Base-by-base conservation (phyloP, 1,140 invertebrate genomes). In the Chironomus tepperi region DNA sequence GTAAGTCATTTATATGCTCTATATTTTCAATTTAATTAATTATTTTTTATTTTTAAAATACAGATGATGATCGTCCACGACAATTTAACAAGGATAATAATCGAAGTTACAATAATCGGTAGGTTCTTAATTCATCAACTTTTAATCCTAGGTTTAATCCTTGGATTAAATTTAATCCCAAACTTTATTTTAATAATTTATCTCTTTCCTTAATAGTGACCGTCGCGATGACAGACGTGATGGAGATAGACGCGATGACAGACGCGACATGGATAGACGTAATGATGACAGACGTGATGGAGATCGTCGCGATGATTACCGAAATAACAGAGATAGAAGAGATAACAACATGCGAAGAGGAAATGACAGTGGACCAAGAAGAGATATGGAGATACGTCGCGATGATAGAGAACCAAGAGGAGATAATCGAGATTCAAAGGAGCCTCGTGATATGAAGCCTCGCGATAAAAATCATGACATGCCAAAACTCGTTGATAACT, bases 261-360 rank as follows among this genome's bases (percentile, higher is more conserved):
- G 34, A 15, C 10, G 21, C 7, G 12, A 57, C 9, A 2, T 2
- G 7, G 47, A 16, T 16, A 42, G 24, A 43, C 73, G 47, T 15
- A n/a, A n/a, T n/a, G n/a, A 74, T 74, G 73, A 34, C 24, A 57
- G 47, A 57, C 47, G 47, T 64, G 9, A 24, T 3, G 19, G 18
- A 7, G 18, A 74, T 64, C 1, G 24, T 15, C n/a, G 19, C 24
- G 18, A 43, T 47, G 5, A 43, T 34, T 34, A 34, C 24, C 24
- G 24, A 34, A 34, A 34, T 34, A 34, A 34, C 18, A 42, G 73
- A 1, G 73, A 74, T 74, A 6, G 73, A 42, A 73, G 76, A 72
- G 77, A 79, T 34, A 73, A 73, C n/a, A 73, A 57, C 3, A 57
- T 57, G 73, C 21, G 73, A 34, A 43, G 16, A 34, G 12, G 65